Base-by-base conservation (phyloP, 2,888 invertebrate genomes). In the Diarsia mendica region DNA sequence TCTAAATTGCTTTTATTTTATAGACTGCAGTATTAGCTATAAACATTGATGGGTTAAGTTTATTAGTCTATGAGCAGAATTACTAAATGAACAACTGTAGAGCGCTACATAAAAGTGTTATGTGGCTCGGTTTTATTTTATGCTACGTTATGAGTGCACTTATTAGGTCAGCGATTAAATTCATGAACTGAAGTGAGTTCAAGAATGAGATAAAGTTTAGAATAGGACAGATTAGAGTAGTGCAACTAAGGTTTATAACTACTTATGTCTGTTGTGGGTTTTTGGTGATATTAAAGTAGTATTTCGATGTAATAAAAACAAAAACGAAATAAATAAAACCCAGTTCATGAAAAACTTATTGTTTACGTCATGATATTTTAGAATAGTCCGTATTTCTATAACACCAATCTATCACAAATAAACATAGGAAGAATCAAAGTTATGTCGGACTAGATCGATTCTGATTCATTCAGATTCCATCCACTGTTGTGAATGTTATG, bases 1-100 rank as follows among this genome's bases (percentile, higher is more conserved):
- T 46, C 3, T 69, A 55, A 68, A 82, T 66, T 66, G 77, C 60
- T 49, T 79, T 76, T 61, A 76, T 76, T 79, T 79, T 76, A 79
- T 76, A 46, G 53, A 61, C 48, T 78, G 64, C 49, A 82, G 55
- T 76, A 61, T 82, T 55, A 69, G 65, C 66, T 46, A 61, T 79
- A 82, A 79, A 68, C 13, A 79, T 82, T 53, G 65, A 82, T 82
- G 33, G 65, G 23, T 51, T 67, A 1, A 33, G 48, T 81, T 68
- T 79, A 82, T 66, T 61, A 53, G 33, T 55, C 20, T 61, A 46
- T n/a, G 18, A 13, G 2, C 13, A 8, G 20, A 67, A 81, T 67
- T 20, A 39, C 53, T 74, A 28, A 51, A 81, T 33, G 15, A 28
- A 1, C n/a, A 61, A 61, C 13, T 44, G 61, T 55, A 46, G 13